Percentiles rank a stretch among this genome's conserved stretches.
phyloP scores from a whole-genome alignment of 30 jellyfish, hydroid and myxozoan species.

The Mastigias papua region DNA sequence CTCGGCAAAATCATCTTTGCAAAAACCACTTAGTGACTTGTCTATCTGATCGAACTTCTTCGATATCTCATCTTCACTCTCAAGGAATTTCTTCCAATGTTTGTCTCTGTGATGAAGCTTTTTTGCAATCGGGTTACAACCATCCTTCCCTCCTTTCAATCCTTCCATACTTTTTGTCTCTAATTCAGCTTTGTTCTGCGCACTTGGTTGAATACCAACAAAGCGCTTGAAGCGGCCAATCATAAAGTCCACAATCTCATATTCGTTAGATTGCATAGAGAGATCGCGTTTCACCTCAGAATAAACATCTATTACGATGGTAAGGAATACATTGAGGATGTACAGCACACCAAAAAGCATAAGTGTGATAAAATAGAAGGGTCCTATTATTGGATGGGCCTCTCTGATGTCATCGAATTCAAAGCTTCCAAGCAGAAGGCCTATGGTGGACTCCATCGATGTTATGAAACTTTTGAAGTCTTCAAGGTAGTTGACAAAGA shows the following conservation, averaged over 20 bases:
- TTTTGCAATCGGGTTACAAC: background rate
- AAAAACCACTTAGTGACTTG: slow-evolving; percentile 77
- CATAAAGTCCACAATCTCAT: slow-evolving; percentile 98
- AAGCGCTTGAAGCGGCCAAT: slow-evolving; percentile 79
- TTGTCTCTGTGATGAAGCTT: slow-evolving; percentile 40
- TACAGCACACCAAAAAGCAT: slow-evolving; percentile 97
- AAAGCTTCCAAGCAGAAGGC: slow-evolving; percentile 91
- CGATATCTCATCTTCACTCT: slow-evolving; percentile 75
- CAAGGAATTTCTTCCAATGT: slow-evolving; percentile 56
- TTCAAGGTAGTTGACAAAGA: slow-evolving; percentile 86
- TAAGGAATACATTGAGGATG: slow-evolving; percentile 93
- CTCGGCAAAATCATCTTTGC: slow-evolving; percentile 84
- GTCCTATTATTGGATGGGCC: slow-evolving; percentile 94
- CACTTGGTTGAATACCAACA: slow-evolving; percentile 86
- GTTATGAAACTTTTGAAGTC: slow-evolving; percentile 80
- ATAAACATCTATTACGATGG: slow-evolving; percentile 96
- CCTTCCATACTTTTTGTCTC: slow-evolving; percentile 33
- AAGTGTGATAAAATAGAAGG: slow-evolving; percentile 83
- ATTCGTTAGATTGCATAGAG: slow-evolving; percentile 85
- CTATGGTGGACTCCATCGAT: slow-evolving; percentile 90
- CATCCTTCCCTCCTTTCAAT: background rate
- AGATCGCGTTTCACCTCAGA: slow-evolving; percentile 90
- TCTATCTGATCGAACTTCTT: slow-evolving; percentile 88
- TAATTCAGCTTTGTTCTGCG: slow-evolving; percentile 53
- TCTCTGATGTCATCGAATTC: slow-evolving; percentile 73